Evolutionary conservation across 2,888 invertebrate species (phyloP).

Genomic region (Petrolisthes cinctipes): DNA sequence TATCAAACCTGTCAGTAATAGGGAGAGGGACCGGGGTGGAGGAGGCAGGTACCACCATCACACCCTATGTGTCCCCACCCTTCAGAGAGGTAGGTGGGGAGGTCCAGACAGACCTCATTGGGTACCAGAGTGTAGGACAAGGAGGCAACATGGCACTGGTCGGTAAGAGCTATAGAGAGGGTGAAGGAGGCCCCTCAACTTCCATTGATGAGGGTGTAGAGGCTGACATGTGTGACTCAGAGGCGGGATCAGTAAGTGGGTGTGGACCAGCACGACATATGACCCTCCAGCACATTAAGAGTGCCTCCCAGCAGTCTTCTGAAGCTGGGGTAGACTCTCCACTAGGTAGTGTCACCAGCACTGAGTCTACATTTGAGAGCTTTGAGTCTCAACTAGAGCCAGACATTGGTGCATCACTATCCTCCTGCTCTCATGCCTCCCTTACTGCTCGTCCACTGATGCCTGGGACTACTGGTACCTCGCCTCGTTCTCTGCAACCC

Average conservation of each 20-base stretch:
- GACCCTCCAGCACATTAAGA: constrained; percentile 78
- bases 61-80: constrained; percentile 58
- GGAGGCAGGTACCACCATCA: constrained; percentile 35
- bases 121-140: constrained; percentile 34
- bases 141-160: constrained; percentile 29
- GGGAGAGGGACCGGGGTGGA: constrained; percentile 16
- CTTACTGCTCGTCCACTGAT: constrained; percentile 75
- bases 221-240: constrained; percentile 77
- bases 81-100: constrained; percentile 60
- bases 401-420: constrained; percentile 82
- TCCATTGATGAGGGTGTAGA: constrained; percentile 95
- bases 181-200: constrained; percentile 66
- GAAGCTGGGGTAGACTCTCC: constrained; percentile 83
- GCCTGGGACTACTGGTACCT: constrained; percentile 68
- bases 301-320: constrained; percentile 79
- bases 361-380: constrained; percentile 84
- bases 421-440: constrained; percentile 83
- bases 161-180: constrained; percentile 50
- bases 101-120: constrained; percentile 32
- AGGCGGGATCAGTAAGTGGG: constrained; percentile 73
- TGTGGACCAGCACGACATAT: constrained; percentile 80
- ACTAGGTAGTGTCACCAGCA: constrained; percentile 75
- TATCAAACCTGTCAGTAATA: constrained; percentile 29
- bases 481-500: constrained; percentile 69
- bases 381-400: constrained; percentile 72